Percentiles rank a stretch among this genome's conserved stretches.
These are phyloP conservation scores for Crocallis elinguaria DNA, from an alignment of 2,888 invertebrate species.

Conservation along the genomic window DNA sequence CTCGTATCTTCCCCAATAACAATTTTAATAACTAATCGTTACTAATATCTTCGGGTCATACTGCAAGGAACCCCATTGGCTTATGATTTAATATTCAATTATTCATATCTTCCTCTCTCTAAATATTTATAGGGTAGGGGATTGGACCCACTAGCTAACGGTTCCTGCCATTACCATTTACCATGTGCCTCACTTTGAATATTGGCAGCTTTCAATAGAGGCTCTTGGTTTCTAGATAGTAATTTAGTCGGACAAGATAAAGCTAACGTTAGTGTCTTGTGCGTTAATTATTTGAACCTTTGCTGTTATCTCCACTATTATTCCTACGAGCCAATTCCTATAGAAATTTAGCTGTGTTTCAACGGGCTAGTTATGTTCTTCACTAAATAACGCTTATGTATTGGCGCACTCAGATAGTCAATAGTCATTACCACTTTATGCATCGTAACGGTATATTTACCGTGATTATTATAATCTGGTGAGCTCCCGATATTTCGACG, in stretches of 20 bases:
- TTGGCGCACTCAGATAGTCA: no score
- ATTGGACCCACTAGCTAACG: constrained; percentile 17
- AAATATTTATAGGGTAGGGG: constrained; percentile 29
- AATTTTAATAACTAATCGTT: no score
- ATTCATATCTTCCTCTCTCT: constrained; percentile 23
- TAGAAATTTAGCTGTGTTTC: not conserved
- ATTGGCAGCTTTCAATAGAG: constrained; percentile 4
- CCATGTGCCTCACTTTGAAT: constrained; percentile 19
- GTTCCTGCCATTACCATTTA: constrained; percentile 26
- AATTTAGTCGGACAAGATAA: constrained; percentile 16
- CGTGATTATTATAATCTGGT: no score
- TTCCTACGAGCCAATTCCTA: not conserved
- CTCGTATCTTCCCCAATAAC: no score
- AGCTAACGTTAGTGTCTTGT: not conserved
- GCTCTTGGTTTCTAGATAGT: constrained; percentile 2
- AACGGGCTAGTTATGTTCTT: not conserved
- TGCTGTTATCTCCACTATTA: not conserved
- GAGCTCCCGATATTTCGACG: no score
- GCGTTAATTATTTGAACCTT: constrained; percentile 11
- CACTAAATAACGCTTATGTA: no score
- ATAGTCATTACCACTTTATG: no score
- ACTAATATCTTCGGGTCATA: no score
- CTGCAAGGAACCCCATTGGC: constrained; percentile 8
- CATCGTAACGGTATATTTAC: no score
- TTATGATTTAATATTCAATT: constrained; percentile 23